These are phyloP conservation scores for Pogonophryne albipinna DNA, from an alignment of 2,797 vertebrate species.

Conservation along the genomic window DNA sequence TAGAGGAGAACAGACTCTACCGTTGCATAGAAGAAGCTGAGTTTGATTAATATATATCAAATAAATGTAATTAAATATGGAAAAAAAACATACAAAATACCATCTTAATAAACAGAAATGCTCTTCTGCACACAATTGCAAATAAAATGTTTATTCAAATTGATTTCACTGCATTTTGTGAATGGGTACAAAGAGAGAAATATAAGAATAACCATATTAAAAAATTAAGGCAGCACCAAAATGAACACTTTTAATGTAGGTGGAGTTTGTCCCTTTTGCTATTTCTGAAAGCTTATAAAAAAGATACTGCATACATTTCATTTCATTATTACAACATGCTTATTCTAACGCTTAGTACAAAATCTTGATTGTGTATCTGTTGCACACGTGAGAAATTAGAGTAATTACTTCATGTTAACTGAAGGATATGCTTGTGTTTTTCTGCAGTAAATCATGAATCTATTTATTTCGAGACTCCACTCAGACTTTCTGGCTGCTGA, in stretches of 20 bases:
- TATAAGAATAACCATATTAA: constrained; percentile 5
- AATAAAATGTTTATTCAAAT: constrained; percentile 50
- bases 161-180: not conserved
- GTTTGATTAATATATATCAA: too few species aligned
- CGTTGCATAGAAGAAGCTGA: too few species aligned
- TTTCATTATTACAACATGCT: not conserved
- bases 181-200: constrained; percentile 34
- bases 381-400: not conserved
- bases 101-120: not conserved
- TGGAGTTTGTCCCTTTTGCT: not conserved
- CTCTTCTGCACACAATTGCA: not conserved
- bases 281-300: not conserved
- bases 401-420: not conserved
- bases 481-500: constrained; percentile 64
- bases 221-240: constrained; percentile 21
- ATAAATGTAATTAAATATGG: too few species aligned
- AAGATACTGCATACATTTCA: not conserved
- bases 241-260: constrained; percentile 15
- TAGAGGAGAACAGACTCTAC: too few species aligned
- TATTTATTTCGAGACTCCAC: too few species aligned
- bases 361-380: not conserved
- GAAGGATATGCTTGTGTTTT: not conserved
- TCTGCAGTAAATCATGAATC: not conserved
- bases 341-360: not conserved
- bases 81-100: not conserved